Conservation (phyloP, 2,797 vertebrate genomes). For the Chromobotia macracanthus region DNA sequence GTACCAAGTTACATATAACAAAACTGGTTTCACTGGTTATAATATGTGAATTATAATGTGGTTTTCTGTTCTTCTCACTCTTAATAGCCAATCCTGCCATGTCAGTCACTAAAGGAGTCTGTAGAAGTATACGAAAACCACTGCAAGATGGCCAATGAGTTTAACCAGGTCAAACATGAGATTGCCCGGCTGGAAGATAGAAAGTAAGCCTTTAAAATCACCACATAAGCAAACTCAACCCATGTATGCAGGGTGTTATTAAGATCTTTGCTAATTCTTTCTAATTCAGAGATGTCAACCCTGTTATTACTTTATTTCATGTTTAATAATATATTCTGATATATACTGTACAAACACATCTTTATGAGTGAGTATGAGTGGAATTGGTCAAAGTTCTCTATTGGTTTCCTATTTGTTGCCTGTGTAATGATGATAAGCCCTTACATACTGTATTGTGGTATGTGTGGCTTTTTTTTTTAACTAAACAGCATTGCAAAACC, state of each 20-base stretch:
- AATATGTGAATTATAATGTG: background rate
- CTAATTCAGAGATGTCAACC: no score
- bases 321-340: no score
- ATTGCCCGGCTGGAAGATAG: slow-evolving; percentile 89
- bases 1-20: background rate
- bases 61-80: slow-evolving; percentile 15
- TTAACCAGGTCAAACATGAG: slow-evolving; percentile 93
- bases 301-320: no score
- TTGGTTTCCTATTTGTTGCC: slow-evolving; percentile 39
- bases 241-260: background rate
- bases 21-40: background rate
- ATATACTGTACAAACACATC: no score
- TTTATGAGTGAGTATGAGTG: background rate
- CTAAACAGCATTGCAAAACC: slow-evolving; percentile 1
- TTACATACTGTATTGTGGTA: slow-evolving; percentile 45
- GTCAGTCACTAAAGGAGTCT: slow-evolving; percentile 88
- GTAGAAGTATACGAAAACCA: slow-evolving; percentile 94
- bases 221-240: background rate
- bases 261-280: no score
- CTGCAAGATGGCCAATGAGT: slow-evolving; percentile 95
- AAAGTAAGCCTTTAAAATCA: slow-evolving; percentile 80
- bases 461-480: slow-evolving; percentile 43
- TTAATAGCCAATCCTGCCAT: slow-evolving; percentile 88
- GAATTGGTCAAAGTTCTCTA: slow-evolving; percentile 23
- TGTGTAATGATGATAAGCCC: slow-evolving; percentile 52